A percentile compares a stretch with the other conserved stretches of the same genome.
Evolutionary conservation across 2,113 vertebrate genomes (phyloP).

Genomic region (Cnemophilus loriae): DNA sequence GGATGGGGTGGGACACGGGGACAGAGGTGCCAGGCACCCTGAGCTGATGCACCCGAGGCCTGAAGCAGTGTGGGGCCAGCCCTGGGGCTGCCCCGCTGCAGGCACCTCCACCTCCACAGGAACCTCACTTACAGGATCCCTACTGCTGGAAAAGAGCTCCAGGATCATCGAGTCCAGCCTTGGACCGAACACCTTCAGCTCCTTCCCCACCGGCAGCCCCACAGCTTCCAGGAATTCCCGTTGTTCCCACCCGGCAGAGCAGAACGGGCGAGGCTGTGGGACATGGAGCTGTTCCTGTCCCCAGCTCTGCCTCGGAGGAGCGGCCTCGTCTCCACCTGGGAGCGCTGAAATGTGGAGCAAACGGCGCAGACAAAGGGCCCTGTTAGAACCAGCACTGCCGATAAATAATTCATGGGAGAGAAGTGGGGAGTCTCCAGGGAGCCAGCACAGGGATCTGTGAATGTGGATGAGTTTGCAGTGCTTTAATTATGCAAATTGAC

Average conservation of each 20-base stretch:
- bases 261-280: neutral
- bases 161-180: neutral
- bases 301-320: neutral
- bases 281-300: neutral
- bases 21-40: neutral
- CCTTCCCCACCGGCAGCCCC: fast-evolving
- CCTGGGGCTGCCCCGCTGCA: too few species aligned
- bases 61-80: neutral
- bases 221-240: neutral
- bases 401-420: slow-evolving; percentile 59
- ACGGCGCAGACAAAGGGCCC: slow-evolving; percentile 13
- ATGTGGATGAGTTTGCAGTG: slow-evolving; percentile 60
- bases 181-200: neutral
- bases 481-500: slow-evolving; percentile 68
- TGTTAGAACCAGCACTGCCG: neutral
- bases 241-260: neutral
- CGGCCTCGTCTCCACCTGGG: neutral
- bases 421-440: slow-evolving; percentile 44
- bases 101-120: neutral
- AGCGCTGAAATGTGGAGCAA: neutral
- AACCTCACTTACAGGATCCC: neutral
- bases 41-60: fast-evolving
- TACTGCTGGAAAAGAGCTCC: neutral
- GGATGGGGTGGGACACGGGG: neutral
- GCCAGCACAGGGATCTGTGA: slow-evolving; percentile 38